phyloP scores from a whole-genome alignment of 2,113 vertebrate species.

The Spea multiplicata region DNA sequence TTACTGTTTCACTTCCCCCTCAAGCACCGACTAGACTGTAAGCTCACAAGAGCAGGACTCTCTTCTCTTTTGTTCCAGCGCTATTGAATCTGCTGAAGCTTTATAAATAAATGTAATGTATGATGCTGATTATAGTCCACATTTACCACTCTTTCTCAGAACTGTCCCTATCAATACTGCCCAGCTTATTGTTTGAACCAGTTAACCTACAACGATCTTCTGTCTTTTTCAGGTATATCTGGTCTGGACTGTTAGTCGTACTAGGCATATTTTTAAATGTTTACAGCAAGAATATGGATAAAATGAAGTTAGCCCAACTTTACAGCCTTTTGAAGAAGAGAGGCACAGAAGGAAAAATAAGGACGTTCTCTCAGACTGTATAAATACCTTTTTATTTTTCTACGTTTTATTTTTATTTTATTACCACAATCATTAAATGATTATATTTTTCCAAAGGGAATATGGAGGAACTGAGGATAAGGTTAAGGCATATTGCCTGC shows the following conservation, averaged over 20 bases:
- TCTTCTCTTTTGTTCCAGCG: too few species aligned
- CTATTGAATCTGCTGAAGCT: too few species aligned
- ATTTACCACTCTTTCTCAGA: too few species aligned
- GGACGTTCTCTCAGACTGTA: constrained; percentile 86
- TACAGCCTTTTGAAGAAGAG: constrained; percentile 68
- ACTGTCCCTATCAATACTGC: too few species aligned
- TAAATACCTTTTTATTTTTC: constrained; percentile 60
- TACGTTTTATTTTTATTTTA: constrained; percentile 33
- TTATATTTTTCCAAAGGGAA: constrained; percentile 63
- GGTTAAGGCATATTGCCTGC: constrained; percentile 51
- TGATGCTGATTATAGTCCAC: too few species aligned
- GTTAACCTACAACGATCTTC: not conserved
- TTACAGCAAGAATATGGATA: constrained; percentile 97
- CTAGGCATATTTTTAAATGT: constrained; percentile 97
- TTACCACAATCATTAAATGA: constrained; percentile 55
- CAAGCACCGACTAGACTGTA: too few species aligned
- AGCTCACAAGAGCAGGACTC: too few species aligned
- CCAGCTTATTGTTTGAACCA: too few species aligned
- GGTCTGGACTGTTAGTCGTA: constrained; percentile 90
- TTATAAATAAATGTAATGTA: too few species aligned
- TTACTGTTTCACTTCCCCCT: too few species aligned
- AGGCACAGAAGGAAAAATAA: constrained; percentile 68
- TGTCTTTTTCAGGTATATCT: constrained; percentile 79
- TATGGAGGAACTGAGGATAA: constrained; percentile 60
- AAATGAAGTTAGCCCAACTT: constrained; percentile 82